A percentile compares a stretch with the other conserved stretches of the same genome.
phyloP scores from a whole-genome alignment of 2,113 vertebrate genomes.

The Peromyscus polionotus region DNA sequence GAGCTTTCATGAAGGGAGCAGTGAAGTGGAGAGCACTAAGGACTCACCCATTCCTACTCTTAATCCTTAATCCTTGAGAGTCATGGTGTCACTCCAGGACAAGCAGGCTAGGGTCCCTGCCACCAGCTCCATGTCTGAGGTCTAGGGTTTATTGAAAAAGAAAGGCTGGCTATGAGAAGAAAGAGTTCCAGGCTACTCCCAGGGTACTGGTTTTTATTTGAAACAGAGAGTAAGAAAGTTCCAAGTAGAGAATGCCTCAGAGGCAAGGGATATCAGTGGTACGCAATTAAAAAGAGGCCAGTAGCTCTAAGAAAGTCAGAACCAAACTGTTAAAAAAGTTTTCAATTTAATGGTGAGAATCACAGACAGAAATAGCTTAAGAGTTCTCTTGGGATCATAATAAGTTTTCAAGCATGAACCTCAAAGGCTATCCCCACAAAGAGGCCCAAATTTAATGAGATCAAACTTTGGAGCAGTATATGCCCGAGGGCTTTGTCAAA shows the following conservation, averaged over 20 bases:
- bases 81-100: neutral
- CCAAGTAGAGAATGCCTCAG: neutral
- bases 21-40: neutral
- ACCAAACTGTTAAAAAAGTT: neutral
- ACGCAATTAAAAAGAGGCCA: neutral
- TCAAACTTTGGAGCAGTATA: neutral
- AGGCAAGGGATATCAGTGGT: neutral
- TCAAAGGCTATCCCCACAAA: neutral
- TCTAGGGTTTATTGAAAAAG: neutral
- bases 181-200: neutral
- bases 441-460: constrained; percentile 35
- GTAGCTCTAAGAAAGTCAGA: neutral
- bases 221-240: neutral
- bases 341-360: neutral
- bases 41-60: neutral
- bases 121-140: neutral
- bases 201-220: neutral
- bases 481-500: constrained; percentile 34
- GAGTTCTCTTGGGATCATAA: constrained; percentile 7
- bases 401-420: neutral
- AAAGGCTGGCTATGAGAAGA: neutral
- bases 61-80: neutral
- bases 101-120: neutral
- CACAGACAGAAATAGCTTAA: neutral
- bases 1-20: neutral